phyloP scores from a whole-genome alignment of 2,113 vertebrate genomes.

The Spilogale gracilis region DNA sequence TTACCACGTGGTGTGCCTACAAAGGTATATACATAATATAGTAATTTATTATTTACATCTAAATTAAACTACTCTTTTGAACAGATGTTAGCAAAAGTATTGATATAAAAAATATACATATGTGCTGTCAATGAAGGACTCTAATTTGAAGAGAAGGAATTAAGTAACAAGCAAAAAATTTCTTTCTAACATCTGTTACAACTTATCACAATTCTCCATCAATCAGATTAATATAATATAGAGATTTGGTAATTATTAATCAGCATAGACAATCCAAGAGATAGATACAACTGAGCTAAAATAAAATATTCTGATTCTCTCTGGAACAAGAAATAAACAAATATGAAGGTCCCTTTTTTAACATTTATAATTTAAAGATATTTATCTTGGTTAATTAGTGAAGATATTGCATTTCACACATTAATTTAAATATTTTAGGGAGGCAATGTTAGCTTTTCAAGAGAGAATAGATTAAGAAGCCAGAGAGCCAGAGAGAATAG shows the following conservation, averaged over 20 bases:
- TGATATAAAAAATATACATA: background rate
- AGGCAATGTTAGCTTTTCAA: background rate
- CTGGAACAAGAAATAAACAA: background rate
- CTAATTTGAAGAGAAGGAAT: background rate
- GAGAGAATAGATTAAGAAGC: background rate
- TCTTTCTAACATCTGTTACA: background rate
- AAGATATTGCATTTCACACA: background rate
- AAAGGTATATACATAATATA: background rate
- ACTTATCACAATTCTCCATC: background rate
- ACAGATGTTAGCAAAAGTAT: background rate
- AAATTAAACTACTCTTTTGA: background rate
- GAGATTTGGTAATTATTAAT: slow-evolving; percentile 19
- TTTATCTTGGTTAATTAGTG: background rate
- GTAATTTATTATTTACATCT: background rate
- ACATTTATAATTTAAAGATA: background rate
- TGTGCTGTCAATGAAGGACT: background rate
- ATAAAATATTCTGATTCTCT: slow-evolving; percentile 18
- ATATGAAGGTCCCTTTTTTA: background rate
- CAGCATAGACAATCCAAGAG: background rate
- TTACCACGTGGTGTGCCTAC: rapidly evolving
- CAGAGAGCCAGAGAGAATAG: no score
- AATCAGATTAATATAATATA: background rate
- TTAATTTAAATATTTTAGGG: background rate
- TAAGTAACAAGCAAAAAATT: background rate
- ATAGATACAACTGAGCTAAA: background rate